Evolutionary conservation across 1,140 invertebrate genomes (phyloP).

Genomic region (Cecropterus lyciades): DNA sequence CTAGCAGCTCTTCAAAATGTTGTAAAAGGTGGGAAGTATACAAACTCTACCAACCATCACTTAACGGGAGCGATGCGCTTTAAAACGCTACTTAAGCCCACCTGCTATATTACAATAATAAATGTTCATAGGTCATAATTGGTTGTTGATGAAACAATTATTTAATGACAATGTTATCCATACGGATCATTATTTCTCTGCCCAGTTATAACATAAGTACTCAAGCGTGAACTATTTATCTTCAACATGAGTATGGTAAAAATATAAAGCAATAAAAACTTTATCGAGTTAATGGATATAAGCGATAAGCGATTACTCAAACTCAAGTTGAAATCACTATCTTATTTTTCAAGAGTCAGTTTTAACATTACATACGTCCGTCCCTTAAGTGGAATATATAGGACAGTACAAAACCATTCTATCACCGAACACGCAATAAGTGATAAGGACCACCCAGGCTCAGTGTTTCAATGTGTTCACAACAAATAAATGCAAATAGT

Average conservation of each 20-base stretch:
- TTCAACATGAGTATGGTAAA: background rate
- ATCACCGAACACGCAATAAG: conserved; percentile 25
- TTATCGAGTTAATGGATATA: conserved; percentile 17
- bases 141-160: too few relatives aligned
- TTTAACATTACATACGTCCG: conserved; percentile 5
- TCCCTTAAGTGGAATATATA: conserved; percentile 21
- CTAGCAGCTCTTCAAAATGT: too few relatives aligned
- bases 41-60: too few relatives aligned
- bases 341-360: conserved; percentile 4
- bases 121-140: too few relatives aligned
- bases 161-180: too few relatives aligned
- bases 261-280: conserved; percentile 1
- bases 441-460: conserved; percentile 30
- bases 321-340: conserved; percentile 13
- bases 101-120: too few relatives aligned
- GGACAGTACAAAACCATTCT: conserved; percentile 13
- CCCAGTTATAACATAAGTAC: too few relatives aligned
- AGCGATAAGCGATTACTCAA: conserved; percentile 22
- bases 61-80: too few relatives aligned
- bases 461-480: background rate
- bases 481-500: conserved; percentile 17
- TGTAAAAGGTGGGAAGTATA: too few relatives aligned
- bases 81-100: too few relatives aligned
- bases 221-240: too few relatives aligned
- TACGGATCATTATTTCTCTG: too few relatives aligned